phyloP scores from a whole-genome alignment of 2,888 invertebrate genomes.

The Drosophila emarginata region DNA sequence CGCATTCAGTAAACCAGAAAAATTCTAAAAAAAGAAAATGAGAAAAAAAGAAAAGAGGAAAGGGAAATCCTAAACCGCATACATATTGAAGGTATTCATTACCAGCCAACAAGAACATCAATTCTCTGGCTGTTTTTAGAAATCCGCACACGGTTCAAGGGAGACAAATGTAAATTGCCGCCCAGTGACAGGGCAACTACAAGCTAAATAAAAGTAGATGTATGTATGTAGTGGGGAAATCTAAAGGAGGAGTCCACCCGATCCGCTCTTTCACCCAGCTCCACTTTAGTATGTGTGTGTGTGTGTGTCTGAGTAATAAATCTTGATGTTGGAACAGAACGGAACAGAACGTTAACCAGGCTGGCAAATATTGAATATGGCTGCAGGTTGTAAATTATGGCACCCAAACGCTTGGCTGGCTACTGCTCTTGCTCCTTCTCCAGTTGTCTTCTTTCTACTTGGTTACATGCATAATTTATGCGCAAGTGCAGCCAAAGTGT shows the following conservation, averaged over 20 bases:
- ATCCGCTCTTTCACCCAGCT: neutral
- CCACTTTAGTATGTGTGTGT: neutral
- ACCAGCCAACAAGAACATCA: constrained; percentile 62
- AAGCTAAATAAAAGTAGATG: constrained; percentile 68
- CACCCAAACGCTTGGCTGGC: constrained; percentile 56
- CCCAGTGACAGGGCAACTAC: constrained; percentile 57
- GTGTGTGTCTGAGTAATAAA: constrained; percentile 56
- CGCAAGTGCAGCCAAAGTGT: constrained; percentile 48
- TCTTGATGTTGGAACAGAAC: constrained; percentile 44
- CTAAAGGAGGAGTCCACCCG: constrained; percentile 4
- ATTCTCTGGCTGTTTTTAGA: constrained; percentile 54
- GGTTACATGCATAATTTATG: constrained; percentile 62
- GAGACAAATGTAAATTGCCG: constrained; percentile 66
- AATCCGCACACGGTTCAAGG: constrained; percentile 35
- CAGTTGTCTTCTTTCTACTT: neutral
- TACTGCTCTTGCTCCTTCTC: constrained; percentile 14
- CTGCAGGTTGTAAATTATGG: constrained; percentile 74
- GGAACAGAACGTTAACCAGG: constrained; percentile 36
- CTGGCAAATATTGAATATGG: constrained; percentile 76
- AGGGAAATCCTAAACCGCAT: constrained; percentile 40
- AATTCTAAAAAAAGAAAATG: neutral
- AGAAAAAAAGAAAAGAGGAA: constrained; percentile 22
- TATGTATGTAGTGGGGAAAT: constrained; percentile 39
- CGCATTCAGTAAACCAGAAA: constrained; percentile 10
- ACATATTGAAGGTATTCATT: constrained; percentile 64